Conservation (phyloP, 1,140 invertebrate species). For the Ditylenchus dipsaci region DNA sequence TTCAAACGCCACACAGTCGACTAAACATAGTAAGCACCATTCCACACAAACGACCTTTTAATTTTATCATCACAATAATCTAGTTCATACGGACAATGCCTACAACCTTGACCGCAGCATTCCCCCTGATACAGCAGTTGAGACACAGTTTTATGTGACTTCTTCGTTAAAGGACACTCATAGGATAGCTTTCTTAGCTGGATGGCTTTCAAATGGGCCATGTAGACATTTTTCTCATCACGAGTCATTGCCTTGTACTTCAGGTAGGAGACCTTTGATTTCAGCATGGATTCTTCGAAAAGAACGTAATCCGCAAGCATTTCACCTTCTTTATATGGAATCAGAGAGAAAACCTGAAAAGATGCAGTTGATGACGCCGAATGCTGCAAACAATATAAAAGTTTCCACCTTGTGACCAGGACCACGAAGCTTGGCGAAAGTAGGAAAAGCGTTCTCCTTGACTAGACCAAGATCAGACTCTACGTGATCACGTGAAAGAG, state of each 20-base stretch:
- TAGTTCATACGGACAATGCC: conserved; percentile 55
- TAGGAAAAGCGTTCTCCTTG: conserved; percentile 1
- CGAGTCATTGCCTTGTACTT: conserved; percentile 39
- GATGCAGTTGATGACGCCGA: no score
- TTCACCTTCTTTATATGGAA: conserved; percentile 37
- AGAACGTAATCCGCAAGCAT: conserved; percentile 47
- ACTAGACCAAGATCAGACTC: no score
- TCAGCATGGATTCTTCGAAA: conserved; percentile 50
- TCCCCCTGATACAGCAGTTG: conserved; percentile 46
- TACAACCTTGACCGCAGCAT: conserved; percentile 55
- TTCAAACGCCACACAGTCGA: no score
- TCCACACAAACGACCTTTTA: conserved; percentile 24
- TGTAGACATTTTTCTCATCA: conserved; percentile 46
- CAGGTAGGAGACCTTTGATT: conserved; percentile 38
- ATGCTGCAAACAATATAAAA: no score
- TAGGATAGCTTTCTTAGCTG: conserved; percentile 25
- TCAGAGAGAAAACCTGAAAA: conserved; percentile 8
- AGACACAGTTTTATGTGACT: conserved; percentile 40
- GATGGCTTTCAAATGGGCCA: conserved; percentile 36
- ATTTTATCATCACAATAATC: conserved; percentile 42
- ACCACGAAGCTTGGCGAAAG: not conserved
- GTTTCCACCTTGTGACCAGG: not conserved
- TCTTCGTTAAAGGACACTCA: conserved; percentile 23
- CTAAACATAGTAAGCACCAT: conserved; percentile 46
- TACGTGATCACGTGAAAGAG: no score